Evolutionary conservation across 2,113 vertebrate species (phyloP).

Genomic region (Tor tambroides): DNA sequence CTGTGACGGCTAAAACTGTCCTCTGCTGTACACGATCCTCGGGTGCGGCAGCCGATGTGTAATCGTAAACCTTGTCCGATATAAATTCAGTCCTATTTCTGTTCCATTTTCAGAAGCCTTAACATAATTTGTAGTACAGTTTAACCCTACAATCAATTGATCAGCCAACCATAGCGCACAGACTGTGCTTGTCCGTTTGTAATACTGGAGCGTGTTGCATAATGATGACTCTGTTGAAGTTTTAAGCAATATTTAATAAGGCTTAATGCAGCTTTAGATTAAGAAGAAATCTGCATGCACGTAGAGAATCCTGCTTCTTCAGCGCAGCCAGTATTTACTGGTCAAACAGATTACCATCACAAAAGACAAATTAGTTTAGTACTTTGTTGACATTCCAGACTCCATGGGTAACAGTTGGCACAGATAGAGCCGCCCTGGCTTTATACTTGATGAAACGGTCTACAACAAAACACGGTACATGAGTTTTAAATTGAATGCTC

Average conservation of each 20-base stretch:
- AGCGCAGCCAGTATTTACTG: slow-evolving; percentile 59
- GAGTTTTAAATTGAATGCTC: slow-evolving; percentile 46
- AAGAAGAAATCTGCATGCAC: slow-evolving; percentile 60
- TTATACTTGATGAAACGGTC: slow-evolving; percentile 34
- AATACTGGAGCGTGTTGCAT: slow-evolving; percentile 37
- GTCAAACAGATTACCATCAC: slow-evolving; percentile 60
- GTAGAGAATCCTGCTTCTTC: slow-evolving; percentile 61
- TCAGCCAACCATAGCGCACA: background rate
- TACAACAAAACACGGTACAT: slow-evolving; percentile 12
- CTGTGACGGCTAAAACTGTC: slow-evolving; percentile 26
- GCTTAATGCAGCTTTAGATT: slow-evolving; percentile 69
- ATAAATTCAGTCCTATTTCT: slow-evolving; percentile 5
- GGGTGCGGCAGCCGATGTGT: background rate
- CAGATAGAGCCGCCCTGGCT: slow-evolving; percentile 12
- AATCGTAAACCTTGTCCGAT: background rate
- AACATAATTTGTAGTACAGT: background rate
- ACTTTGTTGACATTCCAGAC: slow-evolving; percentile 57
- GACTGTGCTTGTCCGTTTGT: slow-evolving; percentile 24
- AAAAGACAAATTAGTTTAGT: slow-evolving; percentile 61
- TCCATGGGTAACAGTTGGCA: slow-evolving; percentile 42
- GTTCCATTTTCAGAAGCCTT: background rate
- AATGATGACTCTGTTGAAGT: slow-evolving; percentile 53
- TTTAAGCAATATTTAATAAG: slow-evolving; percentile 64
- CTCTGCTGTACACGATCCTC: background rate
- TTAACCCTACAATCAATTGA: slow-evolving; percentile 1